Conservation (phyloP, 2,113 vertebrate species). For the Erinaceus europaeus region DNA sequence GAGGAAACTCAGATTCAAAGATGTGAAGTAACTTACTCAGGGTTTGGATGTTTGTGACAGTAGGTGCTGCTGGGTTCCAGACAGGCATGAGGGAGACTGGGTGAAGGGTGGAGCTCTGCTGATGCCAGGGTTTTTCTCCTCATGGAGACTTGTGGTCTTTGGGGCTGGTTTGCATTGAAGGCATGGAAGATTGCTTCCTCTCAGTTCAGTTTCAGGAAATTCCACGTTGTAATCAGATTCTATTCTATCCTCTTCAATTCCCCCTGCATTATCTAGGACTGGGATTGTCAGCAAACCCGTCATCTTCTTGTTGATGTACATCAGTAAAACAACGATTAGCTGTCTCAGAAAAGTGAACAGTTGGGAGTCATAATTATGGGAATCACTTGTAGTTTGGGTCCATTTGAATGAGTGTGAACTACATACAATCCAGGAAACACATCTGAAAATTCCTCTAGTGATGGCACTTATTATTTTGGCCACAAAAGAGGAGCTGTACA, state of each 20-base stretch:
- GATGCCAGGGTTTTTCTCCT: not conserved
- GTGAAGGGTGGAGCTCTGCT: not conserved
- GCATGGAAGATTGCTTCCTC: not conserved
- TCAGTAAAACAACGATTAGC: conserved; percentile 51
- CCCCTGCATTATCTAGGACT: not conserved
- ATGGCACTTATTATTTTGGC: not conserved
- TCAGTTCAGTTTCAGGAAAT: not conserved
- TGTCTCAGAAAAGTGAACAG: conserved; percentile 27
- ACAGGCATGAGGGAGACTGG: not conserved
- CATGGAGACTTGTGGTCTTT: not conserved
- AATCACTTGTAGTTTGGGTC: conserved; percentile 20
- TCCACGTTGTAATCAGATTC: conserved; percentile 5
- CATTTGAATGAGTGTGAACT: not conserved
- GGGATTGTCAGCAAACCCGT: conserved; percentile 42
- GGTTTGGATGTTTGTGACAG: not conserved
- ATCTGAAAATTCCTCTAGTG: not conserved
- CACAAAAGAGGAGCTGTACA: not conserved
- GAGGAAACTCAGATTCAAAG: not conserved
- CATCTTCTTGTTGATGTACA: not conserved
- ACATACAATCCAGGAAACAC: not conserved
- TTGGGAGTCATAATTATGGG: conserved; percentile 15
- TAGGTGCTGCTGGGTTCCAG: not conserved
- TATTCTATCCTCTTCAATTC: not conserved
- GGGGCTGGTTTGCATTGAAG: not conserved
- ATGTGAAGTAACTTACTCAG: not conserved